Base-by-base conservation (phyloP, 2,888 invertebrate species). In the Plebejus argus region DNA sequence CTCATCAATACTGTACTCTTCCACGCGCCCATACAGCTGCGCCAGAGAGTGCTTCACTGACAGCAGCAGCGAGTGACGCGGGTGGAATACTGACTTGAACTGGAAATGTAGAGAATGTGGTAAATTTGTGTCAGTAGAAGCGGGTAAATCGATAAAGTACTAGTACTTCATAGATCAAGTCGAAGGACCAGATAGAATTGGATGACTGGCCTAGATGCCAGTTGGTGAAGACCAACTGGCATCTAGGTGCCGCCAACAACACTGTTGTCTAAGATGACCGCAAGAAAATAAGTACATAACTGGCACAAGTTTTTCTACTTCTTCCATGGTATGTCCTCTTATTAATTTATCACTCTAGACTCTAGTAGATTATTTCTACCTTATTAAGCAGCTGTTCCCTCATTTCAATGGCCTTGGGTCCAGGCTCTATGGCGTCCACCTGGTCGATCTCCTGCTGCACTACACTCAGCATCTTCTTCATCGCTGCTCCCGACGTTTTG, bases 21-120 rank as follows among this genome's bases (percentile, higher is more conserved):
- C 95, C 0, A 96, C 96, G 76, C 97, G 95, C 0, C 98, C 98
- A 85, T 98, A 98, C 87, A 97, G 92, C 88, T 98, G 97, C 18
- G 96, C 95, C 78, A 98, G 91, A 28, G 96, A 95, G 83, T 96
- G 96, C 82, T 96, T 95, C 20, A 97, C 84, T 1, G 95, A 95
- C 0, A 96, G 95, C 83, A 96, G 94, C 78, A 97, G 94, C 15
- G 96, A 95, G 88, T 98, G 97, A 53, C 95, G 95, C 0, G 97
- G 97, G 91, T 98, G 98, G 79, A 98, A 91, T 77, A 97, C 95
- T 0, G 95, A 95, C 82, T 95, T 95, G 87, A 96, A 97, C 91
- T 96, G 90, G 70, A 82, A 82, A 77, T 35, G 56, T 4, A n/a
- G 7, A 18, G n/a, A 0, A 53, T 53, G 18, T 56, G 56, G 56